Evolutionary conservation across 2,888 invertebrate genomes (phyloP).

Genomic region (Endotricha flammealis): DNA sequence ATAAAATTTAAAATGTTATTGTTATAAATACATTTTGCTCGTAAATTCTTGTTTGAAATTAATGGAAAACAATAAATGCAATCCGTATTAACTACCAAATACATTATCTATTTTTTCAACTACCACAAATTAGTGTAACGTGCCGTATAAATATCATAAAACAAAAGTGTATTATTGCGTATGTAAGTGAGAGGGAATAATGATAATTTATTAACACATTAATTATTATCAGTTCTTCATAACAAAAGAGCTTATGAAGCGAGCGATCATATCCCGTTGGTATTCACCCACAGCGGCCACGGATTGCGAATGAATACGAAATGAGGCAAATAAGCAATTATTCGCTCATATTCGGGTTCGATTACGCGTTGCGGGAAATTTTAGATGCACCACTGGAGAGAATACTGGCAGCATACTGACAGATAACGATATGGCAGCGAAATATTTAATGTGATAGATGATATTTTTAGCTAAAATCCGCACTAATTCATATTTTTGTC

Average conservation of each 20-base stretch:
- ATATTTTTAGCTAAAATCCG: too few relatives aligned
- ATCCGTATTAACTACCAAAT: too few relatives aligned
- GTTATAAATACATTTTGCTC: too few relatives aligned
- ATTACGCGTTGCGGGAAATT: slow-evolving; percentile 59
- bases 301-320: slow-evolving; percentile 57
- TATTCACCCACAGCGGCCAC: slow-evolving; percentile 34
- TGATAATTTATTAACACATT: too few relatives aligned
- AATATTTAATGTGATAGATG: neutral
- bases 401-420: slow-evolving; percentile 5
- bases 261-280: slow-evolving; percentile 27
- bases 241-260: slow-evolving; percentile 25
- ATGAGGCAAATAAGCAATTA: slow-evolving; percentile 75
- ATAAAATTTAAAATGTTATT: too few relatives aligned
- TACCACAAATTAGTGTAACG: too few relatives aligned
- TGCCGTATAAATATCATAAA: slow-evolving; percentile 9
- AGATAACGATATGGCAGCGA: slow-evolving; percentile 1
- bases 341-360: slow-evolving; percentile 60
- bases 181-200: too few relatives aligned
- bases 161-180: too few relatives aligned
- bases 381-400: slow-evolving; percentile 43
- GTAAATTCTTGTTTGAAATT: too few relatives aligned
- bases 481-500: too few relatives aligned
- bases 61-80: too few relatives aligned
- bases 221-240: too few relatives aligned
- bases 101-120: neutral